These are phyloP conservation scores for Cataglyphis cursor DNA, from an alignment of 2,888 invertebrate genomes.

Conservation along the genomic window DNA sequence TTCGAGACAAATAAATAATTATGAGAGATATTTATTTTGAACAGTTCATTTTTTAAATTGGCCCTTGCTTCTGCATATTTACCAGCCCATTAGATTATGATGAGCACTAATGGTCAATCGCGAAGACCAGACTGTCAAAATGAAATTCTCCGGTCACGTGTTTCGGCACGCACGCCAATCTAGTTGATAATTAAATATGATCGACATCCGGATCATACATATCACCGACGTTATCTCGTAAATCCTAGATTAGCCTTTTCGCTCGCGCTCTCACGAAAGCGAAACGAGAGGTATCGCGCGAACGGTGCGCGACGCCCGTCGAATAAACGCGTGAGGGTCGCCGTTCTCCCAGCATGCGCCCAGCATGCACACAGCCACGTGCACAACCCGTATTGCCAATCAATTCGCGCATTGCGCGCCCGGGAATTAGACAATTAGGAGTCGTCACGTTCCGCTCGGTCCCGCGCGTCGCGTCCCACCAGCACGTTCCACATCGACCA, in stretches of 20 bases:
- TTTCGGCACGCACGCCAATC: conserved; percentile 2
- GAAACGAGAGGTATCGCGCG: conserved; percentile 17
- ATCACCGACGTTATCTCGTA: conserved; percentile 7
- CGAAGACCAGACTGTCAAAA: neutral
- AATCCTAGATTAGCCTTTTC: conserved; percentile 35
- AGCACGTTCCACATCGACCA: conserved; percentile 56
- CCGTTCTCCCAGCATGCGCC: conserved; percentile 44
- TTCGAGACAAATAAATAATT: neutral
- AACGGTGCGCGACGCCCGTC: neutral
- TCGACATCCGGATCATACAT: neutral
- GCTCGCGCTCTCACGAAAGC: conserved; percentile 22
- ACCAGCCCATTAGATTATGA: neutral
- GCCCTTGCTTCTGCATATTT: neutral
- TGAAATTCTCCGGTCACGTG: conserved; percentile 5
- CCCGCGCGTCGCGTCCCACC: conserved; percentile 62
- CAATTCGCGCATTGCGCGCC: conserved; percentile 84
- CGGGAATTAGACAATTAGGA: conserved; percentile 87
- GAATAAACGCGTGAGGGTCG: conserved; percentile 27
- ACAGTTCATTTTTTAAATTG: neutral
- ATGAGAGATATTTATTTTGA: neutral
- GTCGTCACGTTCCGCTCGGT: conserved; percentile 84
- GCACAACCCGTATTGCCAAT: conserved; percentile 81
- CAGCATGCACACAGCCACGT: conserved; percentile 40
- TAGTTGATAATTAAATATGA: conserved; percentile 28
- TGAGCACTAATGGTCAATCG: neutral